Base-by-base conservation (phyloP, 2,888 invertebrate species). In the Pemphredon lugubris region DNA sequence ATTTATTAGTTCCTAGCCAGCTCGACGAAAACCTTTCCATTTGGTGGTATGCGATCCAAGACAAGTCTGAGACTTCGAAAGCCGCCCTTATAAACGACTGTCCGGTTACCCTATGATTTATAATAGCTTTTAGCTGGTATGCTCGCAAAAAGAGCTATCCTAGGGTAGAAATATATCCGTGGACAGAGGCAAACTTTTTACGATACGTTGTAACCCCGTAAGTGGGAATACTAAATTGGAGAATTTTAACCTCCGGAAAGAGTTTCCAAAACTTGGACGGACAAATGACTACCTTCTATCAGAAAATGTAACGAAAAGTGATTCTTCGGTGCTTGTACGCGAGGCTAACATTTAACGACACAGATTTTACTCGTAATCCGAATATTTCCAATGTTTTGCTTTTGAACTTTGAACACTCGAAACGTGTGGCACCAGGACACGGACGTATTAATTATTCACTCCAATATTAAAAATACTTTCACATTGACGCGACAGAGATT, bases 51-150 rank as follows among this genome's bases (percentile, higher is more conserved):
- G 45, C 58, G n/a, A n/a, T 39, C 23, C 30, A 47, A 72, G 72
- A 55, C 40, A 58, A 64, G 51, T 44, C 65, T 30, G 53, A 75
- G 65, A 73, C 65, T 66, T 68, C 51, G 73, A 45, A 78, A 79
- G 80, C 82, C 77, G 81, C 84, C 81, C 83, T 88, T 86, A 86
- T 82, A 85, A 87, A 85, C 83, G 87, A 84, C 85, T 81, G 85
- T 82, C 83, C 75, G 45, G 68, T 61, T 69, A 54, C 59, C 79
- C 73, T 66, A 75, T 89, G 89, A 89, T 89, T 89, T 89, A 89
- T 89, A 87, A 84, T 80, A 83, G 89, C 89, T 89, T 89, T 89
- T 89, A 89, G 88, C 85, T 79, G 77, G 84, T 79, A 65, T 73
- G 57, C 74, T 75, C 69, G 75, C 80, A 84, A 84, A 86, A 87